Conservation (phyloP, 2,888 invertebrate genomes). For the Eristalis tenax region DNA sequence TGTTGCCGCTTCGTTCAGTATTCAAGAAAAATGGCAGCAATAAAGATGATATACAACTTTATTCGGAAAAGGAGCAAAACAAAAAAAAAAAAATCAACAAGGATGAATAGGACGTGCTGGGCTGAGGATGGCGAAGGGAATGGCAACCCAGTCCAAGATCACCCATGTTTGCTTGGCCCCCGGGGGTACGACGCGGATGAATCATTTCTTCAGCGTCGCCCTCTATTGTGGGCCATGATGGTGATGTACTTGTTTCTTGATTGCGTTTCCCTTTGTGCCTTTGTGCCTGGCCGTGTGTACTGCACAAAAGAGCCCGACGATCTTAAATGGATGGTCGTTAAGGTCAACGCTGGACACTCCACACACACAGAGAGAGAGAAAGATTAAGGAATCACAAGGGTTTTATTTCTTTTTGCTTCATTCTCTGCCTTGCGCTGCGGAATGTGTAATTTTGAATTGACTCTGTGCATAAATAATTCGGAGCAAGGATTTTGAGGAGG, state of each 20-base stretch:
- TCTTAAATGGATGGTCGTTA: constrained; percentile 62
- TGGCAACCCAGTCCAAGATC: constrained; percentile 32
- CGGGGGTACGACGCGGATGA: constrained; percentile 54
- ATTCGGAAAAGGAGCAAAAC: constrained; percentile 59
- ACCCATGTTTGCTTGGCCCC: constrained; percentile 58
- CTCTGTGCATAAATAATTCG: not conserved
- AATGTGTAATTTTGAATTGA: not conserved
- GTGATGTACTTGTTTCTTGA: constrained; percentile 70
- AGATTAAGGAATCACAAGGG: constrained; percentile 32
- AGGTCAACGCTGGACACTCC: constrained; percentile 49
- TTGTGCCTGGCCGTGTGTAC: not conserved
- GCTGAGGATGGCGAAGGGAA: not conserved
- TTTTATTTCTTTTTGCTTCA: not conserved
- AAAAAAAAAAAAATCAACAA: not conserved
- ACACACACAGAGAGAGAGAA: not conserved
- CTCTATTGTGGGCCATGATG: constrained; percentile 31
- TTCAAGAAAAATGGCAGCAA: constrained; percentile 71
- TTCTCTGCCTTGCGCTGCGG: not conserved
- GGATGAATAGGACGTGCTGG: not conserved
- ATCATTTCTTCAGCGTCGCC: constrained; percentile 48
- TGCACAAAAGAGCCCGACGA: constrained; percentile 41
- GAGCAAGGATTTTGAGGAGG: not conserved
- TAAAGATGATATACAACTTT: constrained; percentile 72
- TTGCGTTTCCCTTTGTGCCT: constrained; percentile 44
- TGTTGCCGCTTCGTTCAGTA: constrained; percentile 27